Evolutionary conservation across 1,140 invertebrate species (phyloP), one percentile per base, ranked within the genome.

Genomic region (Proctacanthus coquilletti): DNA sequence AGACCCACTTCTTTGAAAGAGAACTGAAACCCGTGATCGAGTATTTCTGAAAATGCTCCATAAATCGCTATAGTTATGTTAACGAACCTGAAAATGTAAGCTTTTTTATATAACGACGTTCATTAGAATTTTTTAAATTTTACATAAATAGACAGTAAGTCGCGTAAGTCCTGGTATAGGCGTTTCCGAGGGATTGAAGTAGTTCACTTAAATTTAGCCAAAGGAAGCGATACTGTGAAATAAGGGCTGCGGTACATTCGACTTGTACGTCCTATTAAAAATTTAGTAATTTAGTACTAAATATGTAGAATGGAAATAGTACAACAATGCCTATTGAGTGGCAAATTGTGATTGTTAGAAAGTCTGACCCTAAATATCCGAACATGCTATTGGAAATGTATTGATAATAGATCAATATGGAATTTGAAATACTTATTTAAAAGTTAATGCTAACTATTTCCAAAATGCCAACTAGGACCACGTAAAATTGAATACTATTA

Each of bases 1-100:
- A 74, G 51, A 0, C 72, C 71, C 33, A 71, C 61, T 50, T 72
- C 70, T 49, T 73, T 74, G 45, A 72, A 72, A 38, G 65, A 70
- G 46, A 73, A 69, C 2, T 54, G 57, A 39, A 71, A 64, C 0
- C 69, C 69, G 17, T 23, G 67, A 45, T 73, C 72, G 2, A 74
- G 61, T 6, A 74, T 68, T 51, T 73, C 70, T 0, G 70, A 71
- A 4, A 70, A 52, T 6, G 70, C 70, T 11, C 70, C 72, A 50
- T 74, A 74, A 3, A 70, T 54, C 0, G 66, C 63, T 15, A 67
- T 64, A 1, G 63, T 66, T 42, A 68, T 68, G 39, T 66, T 68
- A 9, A 61, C 52, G 27, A 65, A 65, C 64, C 65, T 68, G 40
- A 34, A 37, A 44, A 41, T 32, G 11, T 15, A 40, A 29, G 21